Conservation (phyloP, 2,113 vertebrate species). For the Pedionomus torquatus region DNA sequence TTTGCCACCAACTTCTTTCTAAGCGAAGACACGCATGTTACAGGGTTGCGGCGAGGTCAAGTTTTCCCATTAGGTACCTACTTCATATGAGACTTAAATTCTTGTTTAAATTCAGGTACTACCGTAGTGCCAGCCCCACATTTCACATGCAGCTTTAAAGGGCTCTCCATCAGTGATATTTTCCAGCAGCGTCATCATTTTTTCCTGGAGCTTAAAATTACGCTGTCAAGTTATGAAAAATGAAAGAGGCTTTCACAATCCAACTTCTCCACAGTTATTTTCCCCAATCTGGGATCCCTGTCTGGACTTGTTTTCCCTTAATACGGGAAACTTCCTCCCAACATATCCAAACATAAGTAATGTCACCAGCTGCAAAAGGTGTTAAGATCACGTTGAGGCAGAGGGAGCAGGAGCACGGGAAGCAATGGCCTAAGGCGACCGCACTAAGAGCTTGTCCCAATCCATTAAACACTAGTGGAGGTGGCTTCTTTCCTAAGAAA, state of each 20-base stretch:
- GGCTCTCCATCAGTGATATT: neutral
- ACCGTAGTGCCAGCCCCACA: neutral
- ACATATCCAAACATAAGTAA: neutral
- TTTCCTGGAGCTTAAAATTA: neutral
- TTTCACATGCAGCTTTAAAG: neutral
- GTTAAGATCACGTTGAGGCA: neutral
- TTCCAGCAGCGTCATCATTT: neutral
- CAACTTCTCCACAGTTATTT: neutral
- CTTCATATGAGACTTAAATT: neutral
- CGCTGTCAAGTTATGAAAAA: neutral
- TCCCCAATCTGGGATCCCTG: neutral
- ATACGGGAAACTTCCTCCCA: neutral
- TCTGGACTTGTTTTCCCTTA: conserved; percentile 1
- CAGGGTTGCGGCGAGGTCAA: neutral
- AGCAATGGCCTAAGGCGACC: neutral
- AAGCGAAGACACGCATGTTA: neutral
- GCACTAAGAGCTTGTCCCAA: conserved; percentile 47
- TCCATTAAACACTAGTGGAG: conserved; percentile 23
- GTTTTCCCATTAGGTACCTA: neutral
- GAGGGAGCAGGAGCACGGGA: neutral
- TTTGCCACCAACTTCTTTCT: neutral
- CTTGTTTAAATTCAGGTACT: neutral
- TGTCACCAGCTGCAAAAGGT: conserved; percentile 1
- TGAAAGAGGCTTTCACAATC: neutral
- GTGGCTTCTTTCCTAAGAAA: conserved; percentile 23